phyloP scores from a whole-genome alignment of 2,888 invertebrate species.

The Acrobasis suavella region DNA sequence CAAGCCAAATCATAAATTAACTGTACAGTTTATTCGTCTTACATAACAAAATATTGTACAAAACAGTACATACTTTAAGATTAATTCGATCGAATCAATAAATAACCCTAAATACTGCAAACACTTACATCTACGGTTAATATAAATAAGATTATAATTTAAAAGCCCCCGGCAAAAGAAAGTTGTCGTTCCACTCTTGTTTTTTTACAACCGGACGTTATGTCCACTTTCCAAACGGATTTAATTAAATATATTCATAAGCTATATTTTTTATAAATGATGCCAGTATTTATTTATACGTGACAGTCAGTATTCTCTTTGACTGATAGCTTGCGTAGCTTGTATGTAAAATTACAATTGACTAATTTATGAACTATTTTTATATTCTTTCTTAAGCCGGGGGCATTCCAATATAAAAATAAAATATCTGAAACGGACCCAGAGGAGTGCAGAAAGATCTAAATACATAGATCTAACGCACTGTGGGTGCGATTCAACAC shows the following conservation, averaged over 20 bases:
- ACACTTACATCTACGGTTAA: conserved; percentile 32
- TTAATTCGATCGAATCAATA: conserved; percentile 28
- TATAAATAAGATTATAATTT: conserved; percentile 33
- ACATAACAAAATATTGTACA: conserved; percentile 29
- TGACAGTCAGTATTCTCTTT: neutral
- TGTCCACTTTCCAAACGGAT: neutral
- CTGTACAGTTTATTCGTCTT: conserved; percentile 31
- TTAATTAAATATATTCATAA: conserved; percentile 1
- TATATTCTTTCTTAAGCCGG: neutral
- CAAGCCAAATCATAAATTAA: conserved; percentile 23
- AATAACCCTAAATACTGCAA: conserved; percentile 32
- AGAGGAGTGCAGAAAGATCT: conserved; percentile 34
- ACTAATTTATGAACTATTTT: too few species aligned
- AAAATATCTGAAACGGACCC: conserved; percentile 38
- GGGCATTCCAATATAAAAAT: conserved; percentile 29
- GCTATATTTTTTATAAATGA: neutral
- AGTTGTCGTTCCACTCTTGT: neutral
- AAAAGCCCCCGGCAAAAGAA: conserved; percentile 21
- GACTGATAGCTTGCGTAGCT: too few species aligned
- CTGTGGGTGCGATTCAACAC: conserved; percentile 37
- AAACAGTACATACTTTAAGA: conserved; percentile 31
- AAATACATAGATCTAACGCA: conserved; percentile 28
- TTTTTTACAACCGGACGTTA: neutral
- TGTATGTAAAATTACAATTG: too few species aligned
- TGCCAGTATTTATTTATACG: neutral